Percentiles rank a stretch among this genome's conserved stretches.
Evolutionary conservation across 2,113 vertebrate genomes (phyloP).

Genomic region (Bubo bubo): DNA sequence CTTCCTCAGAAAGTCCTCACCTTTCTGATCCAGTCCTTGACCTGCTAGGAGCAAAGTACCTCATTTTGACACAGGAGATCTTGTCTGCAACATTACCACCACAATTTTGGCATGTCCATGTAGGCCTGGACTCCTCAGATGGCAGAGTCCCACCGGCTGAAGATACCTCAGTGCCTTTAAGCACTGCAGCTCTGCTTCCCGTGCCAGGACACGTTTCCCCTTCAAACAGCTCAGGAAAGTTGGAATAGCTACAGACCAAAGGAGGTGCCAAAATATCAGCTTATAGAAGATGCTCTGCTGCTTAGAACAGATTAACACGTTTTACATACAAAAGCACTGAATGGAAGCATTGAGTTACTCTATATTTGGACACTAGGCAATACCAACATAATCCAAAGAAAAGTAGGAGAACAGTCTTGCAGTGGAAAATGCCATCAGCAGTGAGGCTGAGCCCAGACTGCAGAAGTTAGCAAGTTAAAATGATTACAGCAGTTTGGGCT

Average conservation of each 20-base stretch:
- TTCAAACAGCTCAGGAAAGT: neutral
- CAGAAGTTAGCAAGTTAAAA: neutral
- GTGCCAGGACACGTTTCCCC: neutral
- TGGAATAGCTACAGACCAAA: neutral
- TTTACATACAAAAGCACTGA: slow-evolving; percentile 3
- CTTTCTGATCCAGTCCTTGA: neutral
- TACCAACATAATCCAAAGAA: neutral
- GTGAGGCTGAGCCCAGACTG: neutral
- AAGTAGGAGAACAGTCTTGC: neutral
- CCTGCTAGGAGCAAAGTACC: neutral
- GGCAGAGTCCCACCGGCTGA: neutral
- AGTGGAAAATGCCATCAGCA: neutral
- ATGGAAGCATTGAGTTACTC: neutral
- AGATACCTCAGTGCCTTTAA: neutral
- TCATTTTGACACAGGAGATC: neutral
- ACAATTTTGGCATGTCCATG: neutral
- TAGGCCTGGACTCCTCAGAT: neutral
- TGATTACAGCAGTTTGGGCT: neutral
- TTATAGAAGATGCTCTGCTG: neutral
- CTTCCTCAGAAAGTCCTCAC: neutral
- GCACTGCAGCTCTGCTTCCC: neutral
- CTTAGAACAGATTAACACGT: neutral
- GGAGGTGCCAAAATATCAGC: neutral
- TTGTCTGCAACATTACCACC: neutral
- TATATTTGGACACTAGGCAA: neutral